phyloP scores from a whole-genome alignment of 2,797 vertebrate species.

The Ibycter americanus region DNA sequence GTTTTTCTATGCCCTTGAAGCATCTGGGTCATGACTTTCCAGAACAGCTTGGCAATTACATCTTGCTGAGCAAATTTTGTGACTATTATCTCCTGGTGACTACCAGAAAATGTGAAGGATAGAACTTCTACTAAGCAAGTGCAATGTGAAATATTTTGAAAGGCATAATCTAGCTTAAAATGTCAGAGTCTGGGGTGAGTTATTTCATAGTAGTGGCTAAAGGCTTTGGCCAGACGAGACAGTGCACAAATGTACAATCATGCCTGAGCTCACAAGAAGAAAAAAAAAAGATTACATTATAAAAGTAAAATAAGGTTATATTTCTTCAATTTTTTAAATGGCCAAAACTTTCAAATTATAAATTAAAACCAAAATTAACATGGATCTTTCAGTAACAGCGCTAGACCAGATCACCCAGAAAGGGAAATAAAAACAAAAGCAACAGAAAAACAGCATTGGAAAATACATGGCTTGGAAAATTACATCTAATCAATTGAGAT shows the following conservation, averaged over 20 bases:
- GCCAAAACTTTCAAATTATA: not conserved
- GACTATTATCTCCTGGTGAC: not conserved
- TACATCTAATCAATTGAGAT: not conserved
- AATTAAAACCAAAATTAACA: not conserved
- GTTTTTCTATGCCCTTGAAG: not conserved
- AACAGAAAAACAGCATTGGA: not conserved
- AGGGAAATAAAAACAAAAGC: not conserved
- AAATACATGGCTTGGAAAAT: not conserved
- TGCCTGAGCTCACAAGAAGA: not conserved
- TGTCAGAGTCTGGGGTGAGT: not conserved
- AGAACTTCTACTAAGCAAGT: not conserved
- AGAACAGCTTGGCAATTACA: not conserved
- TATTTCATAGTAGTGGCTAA: not conserved
- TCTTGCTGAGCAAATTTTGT: not conserved
- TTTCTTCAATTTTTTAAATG: not conserved
- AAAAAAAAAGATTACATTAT: not conserved
- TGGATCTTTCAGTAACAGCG: not conserved
- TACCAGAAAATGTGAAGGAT: not conserved
- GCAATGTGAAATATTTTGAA: not conserved
- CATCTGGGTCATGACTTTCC: not conserved
- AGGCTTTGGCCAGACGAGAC: not conserved
- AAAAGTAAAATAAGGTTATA: not conserved
- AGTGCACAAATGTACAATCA: not conserved
- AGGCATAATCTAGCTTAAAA: not conserved
- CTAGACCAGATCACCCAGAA: not conserved